Base-by-base conservation (phyloP, 2,113 vertebrate species). In the Oncorhynchus clarkii region DNA sequence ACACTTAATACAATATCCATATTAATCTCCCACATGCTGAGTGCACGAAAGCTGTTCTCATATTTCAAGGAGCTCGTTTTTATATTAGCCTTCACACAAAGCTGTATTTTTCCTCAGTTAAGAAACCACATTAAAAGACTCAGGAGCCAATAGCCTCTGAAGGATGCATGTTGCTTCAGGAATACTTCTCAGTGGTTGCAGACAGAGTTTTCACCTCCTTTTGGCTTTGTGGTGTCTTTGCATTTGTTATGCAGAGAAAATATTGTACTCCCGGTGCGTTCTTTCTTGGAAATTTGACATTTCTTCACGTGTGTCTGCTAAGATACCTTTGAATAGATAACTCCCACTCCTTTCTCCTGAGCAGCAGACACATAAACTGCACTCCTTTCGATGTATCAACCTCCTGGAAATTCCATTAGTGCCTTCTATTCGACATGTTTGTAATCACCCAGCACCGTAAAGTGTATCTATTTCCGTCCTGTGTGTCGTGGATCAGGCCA, bases 401-500 rank as follows among this genome's bases (percentile, higher is more conserved):
- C 14, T 45, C 39, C 16, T 14, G 51, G 51, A 18, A 54, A 54
- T 18, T 14, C 51, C 14, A 54, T 54, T 54, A 18, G 51, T 54
- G 5, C 51, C 16, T 14, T 54, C 51, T 18, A 5, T 54, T 18
- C 16, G 1, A 18, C 51, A 54, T 54, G 14, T 54, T 54, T 54
- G 12, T 18, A 54, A 18, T 54, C 51, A 54, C 51, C 51, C 51
- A 2, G 51, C 51, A 14, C 4, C 18, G 16, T 18, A 54, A 54
- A 54, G 39, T 45, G 39, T 18, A 54, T 22, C 7, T 62, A 39
- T 18, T 7, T 16, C 9, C 1, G 67, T 68, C 29, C 16, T 68
- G 29, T 68, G 29, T 68, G 29, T 16, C 67, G 31, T 27, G 59
- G 6, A 1, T 0, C 74, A 99, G 98, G 97, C 1, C 94, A 95